Evolutionary conservation across 2,797 vertebrate genomes (phyloP).

Genomic region (Megaceryle alcyon): DNA sequence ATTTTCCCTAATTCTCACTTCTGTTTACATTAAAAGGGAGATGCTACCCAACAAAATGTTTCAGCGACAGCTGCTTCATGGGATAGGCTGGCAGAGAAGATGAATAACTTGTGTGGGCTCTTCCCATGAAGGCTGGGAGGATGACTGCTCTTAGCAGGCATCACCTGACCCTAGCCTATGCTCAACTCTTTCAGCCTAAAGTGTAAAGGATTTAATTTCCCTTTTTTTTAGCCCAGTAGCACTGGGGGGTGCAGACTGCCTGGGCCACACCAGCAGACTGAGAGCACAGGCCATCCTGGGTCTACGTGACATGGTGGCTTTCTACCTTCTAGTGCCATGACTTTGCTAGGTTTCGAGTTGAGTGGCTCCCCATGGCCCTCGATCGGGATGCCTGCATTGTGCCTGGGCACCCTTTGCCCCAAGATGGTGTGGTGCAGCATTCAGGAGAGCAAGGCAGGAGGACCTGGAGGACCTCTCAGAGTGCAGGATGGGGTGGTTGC

Average conservation of each 20-base stretch:
- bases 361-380: background rate
- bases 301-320: background rate
- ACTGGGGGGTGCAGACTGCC: background rate
- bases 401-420: background rate
- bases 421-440: accelerated
- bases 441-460: background rate
- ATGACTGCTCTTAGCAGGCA: background rate
- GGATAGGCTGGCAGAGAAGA: background rate
- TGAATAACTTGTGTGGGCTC: background rate
- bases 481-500: background rate
- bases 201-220: background rate
- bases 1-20: background rate
- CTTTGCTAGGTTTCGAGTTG: background rate
- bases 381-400: accelerated
- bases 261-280: background rate
- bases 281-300: background rate
- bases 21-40: background rate
- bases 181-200: background rate
- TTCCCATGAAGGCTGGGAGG: background rate
- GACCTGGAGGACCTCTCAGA: background rate
- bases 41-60: background rate
- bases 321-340: background rate
- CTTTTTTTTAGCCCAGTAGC: background rate
- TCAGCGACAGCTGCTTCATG: background rate
- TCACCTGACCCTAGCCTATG: background rate